Evolutionary conservation across 1,140 invertebrate genomes (phyloP).

Genomic region (Platyura marginata): DNA sequence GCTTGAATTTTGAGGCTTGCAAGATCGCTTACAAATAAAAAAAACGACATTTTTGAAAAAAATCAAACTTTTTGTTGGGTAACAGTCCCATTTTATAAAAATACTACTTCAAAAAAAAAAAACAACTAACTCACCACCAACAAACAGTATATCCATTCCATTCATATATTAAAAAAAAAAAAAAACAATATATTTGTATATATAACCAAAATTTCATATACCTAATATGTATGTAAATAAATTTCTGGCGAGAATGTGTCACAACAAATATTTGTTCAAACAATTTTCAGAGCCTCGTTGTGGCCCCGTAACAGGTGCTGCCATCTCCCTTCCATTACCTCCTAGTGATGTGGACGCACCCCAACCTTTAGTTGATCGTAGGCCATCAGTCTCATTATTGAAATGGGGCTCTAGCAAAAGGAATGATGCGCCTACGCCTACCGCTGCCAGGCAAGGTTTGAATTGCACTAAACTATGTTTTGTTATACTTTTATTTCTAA

Average conservation of each 20-base stretch:
- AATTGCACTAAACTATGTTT: slow-evolving; percentile 2
- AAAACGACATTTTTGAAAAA: no score
- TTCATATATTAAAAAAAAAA: no score
- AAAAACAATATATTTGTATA: neutral
- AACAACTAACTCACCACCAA: no score
- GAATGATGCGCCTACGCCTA: slow-evolving; percentile 8
- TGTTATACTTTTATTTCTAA: neutral
- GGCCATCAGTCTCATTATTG: slow-evolving; percentile 28
- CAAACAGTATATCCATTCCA: no score
- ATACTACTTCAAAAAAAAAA: no score
- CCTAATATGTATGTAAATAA: neutral
- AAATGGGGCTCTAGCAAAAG: slow-evolving; percentile 21
- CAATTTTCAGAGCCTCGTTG: slow-evolving; percentile 25
- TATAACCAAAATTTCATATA: neutral
- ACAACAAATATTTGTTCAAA: neutral
- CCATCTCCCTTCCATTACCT: slow-evolving; percentile 20
- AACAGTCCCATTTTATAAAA: no score
- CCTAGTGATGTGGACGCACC: slow-evolving; percentile 26
- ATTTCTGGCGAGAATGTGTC: neutral
- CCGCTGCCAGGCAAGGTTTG: slow-evolving; percentile 26
- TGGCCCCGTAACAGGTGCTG: slow-evolving; percentile 30
- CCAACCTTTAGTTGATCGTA: slow-evolving; percentile 29
- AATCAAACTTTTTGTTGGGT: no score
- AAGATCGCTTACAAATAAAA: no score
- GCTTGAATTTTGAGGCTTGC: no score